Evolutionary conservation across 2,888 invertebrate species (phyloP).

Genomic region (Nebria salina): DNA sequence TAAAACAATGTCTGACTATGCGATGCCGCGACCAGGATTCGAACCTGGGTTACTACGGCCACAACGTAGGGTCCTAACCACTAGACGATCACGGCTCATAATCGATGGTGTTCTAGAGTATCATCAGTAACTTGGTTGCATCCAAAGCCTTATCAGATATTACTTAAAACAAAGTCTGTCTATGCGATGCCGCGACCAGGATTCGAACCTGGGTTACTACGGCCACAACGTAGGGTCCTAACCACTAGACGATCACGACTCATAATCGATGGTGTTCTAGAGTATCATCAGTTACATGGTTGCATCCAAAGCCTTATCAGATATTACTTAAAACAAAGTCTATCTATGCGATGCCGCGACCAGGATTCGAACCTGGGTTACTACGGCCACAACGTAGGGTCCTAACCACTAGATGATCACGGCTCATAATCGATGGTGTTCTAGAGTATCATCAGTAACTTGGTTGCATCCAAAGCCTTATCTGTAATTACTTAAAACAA

Average conservation of each 20-base stretch:
- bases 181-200: background rate
- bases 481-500: no score
- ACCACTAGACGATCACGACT: background rate
- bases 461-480: no score
- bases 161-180: no score
- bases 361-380: constrained; percentile 1
- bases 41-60: background rate
- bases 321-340: no score
- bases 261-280: no score
- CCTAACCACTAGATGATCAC: background rate
- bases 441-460: no score
- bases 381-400: background rate
- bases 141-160: no score
- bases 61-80: background rate
- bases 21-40: background rate
- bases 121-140: no score
- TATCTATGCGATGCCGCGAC: background rate
- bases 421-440: background rate
- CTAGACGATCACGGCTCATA: background rate
- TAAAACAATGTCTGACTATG: no score
- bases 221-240: background rate
- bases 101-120: no score
- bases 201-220: background rate
- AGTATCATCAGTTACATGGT: no score
- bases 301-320: no score